These are phyloP conservation scores for Abrostola tripartita DNA, from an alignment of 2,888 invertebrate species.

Conservation along the genomic window DNA sequence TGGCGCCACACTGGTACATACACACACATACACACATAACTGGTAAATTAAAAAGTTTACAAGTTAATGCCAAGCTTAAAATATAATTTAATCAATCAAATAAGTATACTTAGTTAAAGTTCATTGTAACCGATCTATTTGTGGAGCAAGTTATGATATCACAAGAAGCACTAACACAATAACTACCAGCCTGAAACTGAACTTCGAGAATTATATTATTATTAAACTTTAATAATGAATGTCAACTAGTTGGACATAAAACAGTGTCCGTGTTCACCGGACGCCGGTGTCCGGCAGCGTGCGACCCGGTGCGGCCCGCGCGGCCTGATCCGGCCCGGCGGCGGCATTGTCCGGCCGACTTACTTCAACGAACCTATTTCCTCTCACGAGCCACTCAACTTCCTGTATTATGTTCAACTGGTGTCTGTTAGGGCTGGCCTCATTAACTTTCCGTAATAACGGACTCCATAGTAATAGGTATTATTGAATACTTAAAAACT, in stretches of 20 bases:
- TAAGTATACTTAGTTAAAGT: too few species aligned
- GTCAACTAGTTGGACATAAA: slow-evolving; percentile 21
- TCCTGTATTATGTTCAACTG: slow-evolving; percentile 8
- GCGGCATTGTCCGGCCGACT: slow-evolving; percentile 12
- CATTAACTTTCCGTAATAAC: background rate
- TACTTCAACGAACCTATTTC: slow-evolving; percentile 31
- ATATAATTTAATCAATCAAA: too few species aligned
- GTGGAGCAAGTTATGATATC: too few species aligned
- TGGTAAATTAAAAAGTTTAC: too few species aligned
- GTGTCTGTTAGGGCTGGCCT: slow-evolving; percentile 4
- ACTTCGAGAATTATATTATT: background rate
- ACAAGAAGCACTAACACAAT: background rate
- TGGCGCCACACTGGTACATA: too few species aligned
- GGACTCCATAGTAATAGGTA: too few species aligned
- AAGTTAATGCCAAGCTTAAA: too few species aligned
- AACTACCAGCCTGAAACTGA: background rate
- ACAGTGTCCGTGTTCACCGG: slow-evolving; percentile 8
- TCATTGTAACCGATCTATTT: too few species aligned
- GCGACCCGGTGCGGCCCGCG: slow-evolving; percentile 2
- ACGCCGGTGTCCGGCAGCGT: slow-evolving; percentile 11
- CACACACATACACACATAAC: too few species aligned
- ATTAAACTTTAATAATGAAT: slow-evolving; percentile 15
- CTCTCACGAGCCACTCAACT: slow-evolving; percentile 19
- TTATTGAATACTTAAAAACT: too few species aligned
- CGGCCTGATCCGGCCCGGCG: background rate